These are phyloP conservation scores for Pristionchus mayeri DNA, from an alignment of 2,888 invertebrate genomes.

Conservation along the genomic window DNA sequence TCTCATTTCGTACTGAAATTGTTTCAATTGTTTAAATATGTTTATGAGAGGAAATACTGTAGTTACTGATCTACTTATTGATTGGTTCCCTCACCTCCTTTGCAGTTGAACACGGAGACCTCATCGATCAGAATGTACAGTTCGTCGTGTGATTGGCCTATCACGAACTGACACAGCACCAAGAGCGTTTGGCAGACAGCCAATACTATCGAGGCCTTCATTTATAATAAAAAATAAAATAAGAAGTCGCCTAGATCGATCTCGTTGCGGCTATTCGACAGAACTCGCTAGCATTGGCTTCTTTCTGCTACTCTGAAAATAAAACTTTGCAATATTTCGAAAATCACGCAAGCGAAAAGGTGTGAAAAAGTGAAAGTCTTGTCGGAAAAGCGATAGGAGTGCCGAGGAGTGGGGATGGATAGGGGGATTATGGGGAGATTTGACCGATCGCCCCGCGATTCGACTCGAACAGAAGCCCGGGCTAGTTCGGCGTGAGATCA, in stretches of 20 bases:
- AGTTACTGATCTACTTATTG: background rate
- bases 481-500: conserved; percentile 6
- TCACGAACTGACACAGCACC: conserved; percentile 14
- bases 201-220: background rate
- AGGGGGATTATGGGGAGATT: conserved; percentile 7
- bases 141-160: conserved; percentile 60
- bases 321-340: background rate
- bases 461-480: conserved; percentile 18
- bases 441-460: too few species aligned
- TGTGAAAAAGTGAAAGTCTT: conserved; percentile 7
- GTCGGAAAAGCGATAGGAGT: background rate
- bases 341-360: background rate
- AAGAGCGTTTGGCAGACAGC: background rate
- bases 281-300: background rate
- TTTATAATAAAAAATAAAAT: too few species aligned
- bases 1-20: conserved; percentile 73
- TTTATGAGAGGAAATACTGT: background rate
- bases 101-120: conserved; percentile 71
- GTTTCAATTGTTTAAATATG: background rate
- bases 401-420: background rate
- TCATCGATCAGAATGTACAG: conserved; percentile 74
- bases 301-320: background rate
- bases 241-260: too few species aligned
- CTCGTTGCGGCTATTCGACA: background rate
- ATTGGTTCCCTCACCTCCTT: conserved; percentile 64